Conservation (phyloP, 2,797 vertebrate species). For the Heterohyrax brucei region DNA sequence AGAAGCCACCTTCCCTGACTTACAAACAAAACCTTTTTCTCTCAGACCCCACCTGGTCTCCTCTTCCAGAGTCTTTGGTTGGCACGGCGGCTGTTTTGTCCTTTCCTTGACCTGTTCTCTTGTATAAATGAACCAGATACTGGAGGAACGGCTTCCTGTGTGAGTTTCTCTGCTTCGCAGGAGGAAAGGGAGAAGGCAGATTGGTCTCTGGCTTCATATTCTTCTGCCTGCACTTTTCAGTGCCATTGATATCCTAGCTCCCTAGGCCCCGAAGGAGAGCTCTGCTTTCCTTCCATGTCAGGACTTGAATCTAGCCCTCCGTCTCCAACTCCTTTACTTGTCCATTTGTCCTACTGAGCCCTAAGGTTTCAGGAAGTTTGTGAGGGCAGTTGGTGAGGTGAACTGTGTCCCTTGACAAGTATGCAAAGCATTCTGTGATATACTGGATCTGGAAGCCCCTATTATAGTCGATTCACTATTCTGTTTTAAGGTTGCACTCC, state of each 20-base stretch:
- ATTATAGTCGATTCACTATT: slow-evolving; percentile 83
- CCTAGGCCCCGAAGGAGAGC: neutral
- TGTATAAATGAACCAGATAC: slow-evolving; percentile 27
- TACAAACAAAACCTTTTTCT: neutral
- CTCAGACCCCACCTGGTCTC: neutral
- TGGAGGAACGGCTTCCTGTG: slow-evolving; percentile 58
- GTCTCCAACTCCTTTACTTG: neutral
- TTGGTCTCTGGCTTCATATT: neutral
- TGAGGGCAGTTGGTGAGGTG: slow-evolving; percentile 58
- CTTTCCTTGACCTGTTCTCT: slow-evolving; percentile 60
- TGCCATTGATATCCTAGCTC: neutral
- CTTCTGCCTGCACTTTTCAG: slow-evolving; percentile 4
- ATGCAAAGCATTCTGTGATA: slow-evolving; percentile 72
- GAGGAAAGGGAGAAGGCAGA: neutral
- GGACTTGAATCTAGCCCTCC: neutral
- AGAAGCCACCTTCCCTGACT: no score
- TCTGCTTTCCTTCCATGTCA: neutral
- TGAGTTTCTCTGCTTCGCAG: neutral
- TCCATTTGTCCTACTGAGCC: neutral
- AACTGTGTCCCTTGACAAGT: slow-evolving; percentile 72
- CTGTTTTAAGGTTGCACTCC: slow-evolving; percentile 76
- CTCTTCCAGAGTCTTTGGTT: neutral
- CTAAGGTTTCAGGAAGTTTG: slow-evolving; percentile 70
- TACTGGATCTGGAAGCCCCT: slow-evolving; percentile 75
- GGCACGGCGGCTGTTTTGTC: neutral